Conservation (phyloP, 2,113 vertebrate genomes). For the Butastur rufipennis region DNA sequence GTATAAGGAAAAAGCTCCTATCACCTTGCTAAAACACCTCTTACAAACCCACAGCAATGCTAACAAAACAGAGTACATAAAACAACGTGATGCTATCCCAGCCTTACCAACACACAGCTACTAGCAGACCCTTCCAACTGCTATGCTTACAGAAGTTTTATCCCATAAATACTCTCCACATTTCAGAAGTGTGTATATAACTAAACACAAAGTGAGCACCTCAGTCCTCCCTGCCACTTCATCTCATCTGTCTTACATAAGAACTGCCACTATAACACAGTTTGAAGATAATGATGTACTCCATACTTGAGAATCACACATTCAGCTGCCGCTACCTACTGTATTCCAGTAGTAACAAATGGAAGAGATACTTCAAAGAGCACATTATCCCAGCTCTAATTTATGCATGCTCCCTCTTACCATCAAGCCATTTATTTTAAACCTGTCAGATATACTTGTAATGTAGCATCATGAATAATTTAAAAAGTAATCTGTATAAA, state of each 20-base stretch:
- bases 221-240: not conserved
- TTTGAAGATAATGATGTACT: not conserved
- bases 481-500: constrained; percentile 53
- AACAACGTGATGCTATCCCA: not conserved
- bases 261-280: not conserved
- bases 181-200: not conserved
- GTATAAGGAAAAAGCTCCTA: not conserved
- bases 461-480: constrained; percentile 56
- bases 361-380: constrained; percentile 53
- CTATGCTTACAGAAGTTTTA: not conserved
- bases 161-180: not conserved
- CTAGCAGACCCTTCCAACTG: not conserved
- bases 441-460: constrained; percentile 52
- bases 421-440: constrained; percentile 58
- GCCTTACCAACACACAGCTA: not conserved
- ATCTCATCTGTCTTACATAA: not conserved
- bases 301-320: constrained; percentile 1
- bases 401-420: constrained; percentile 56
- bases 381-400: constrained; percentile 53
- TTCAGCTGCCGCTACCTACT: constrained; percentile 44
- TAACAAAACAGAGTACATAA: not conserved
- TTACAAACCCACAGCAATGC: not conserved
- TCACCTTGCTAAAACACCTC: not conserved
- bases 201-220: not conserved
- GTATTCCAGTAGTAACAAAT: constrained; percentile 47